Percentiles rank a stretch among this genome's conserved stretches.
Evolutionary conservation across 1,140 invertebrate species (phyloP).

Genomic region (Drosophila watanabei): DNA sequence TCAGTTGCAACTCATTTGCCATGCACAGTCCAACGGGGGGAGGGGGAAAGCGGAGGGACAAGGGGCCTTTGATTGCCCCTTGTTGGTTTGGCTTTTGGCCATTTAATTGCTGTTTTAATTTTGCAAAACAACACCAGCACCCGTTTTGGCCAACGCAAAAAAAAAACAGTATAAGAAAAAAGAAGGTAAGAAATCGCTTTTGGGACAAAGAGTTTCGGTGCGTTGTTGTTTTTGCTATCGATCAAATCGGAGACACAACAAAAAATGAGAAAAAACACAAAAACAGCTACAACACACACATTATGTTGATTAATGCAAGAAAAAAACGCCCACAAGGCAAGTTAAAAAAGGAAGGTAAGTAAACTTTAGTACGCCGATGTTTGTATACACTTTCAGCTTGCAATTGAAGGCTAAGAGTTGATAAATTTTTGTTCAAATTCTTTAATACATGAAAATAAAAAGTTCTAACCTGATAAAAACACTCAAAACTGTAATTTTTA

Average conservation of each 20-base stretch:
- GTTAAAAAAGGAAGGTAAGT: not conserved
- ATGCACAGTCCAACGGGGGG: slow-evolving; percentile 54
- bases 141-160: slow-evolving; percentile 40
- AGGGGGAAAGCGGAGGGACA: not conserved
- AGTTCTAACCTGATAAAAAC: no score
- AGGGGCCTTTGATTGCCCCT: slow-evolving; percentile 29
- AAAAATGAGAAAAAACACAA: slow-evolving; percentile 25
- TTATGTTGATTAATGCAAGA: slow-evolving; percentile 73
- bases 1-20: slow-evolving; percentile 84
- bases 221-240: slow-evolving; percentile 49
- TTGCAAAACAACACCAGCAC: slow-evolving; percentile 50
- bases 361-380: no score
- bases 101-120: slow-evolving; percentile 84
- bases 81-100: slow-evolving; percentile 74
- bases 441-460: no score
- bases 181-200: slow-evolving; percentile 43
- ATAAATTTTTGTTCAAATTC: no score
- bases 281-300: slow-evolving; percentile 48
- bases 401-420: no score
- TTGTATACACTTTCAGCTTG: no score
- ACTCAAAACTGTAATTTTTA: no score
- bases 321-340: slow-evolving; percentile 63
- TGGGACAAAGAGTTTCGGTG: slow-evolving; percentile 41
- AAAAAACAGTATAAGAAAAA: slow-evolving; percentile 20
- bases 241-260: slow-evolving; percentile 37